phyloP scores from a whole-genome alignment of 2,113 vertebrate species.

The Psophia crepitans region DNA sequence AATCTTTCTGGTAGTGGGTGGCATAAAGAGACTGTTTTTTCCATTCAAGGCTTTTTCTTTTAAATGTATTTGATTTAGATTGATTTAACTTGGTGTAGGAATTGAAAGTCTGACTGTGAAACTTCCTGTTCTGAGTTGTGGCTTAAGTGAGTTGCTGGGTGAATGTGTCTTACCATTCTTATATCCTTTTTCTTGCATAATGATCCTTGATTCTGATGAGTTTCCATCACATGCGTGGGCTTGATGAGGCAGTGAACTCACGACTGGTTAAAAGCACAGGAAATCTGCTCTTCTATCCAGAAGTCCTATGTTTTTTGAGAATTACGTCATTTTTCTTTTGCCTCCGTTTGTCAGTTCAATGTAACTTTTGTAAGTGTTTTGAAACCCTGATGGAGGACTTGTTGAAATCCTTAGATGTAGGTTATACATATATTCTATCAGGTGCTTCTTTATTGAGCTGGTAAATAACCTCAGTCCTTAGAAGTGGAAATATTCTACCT shows the following conservation, averaged over 20 bases:
- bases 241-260: not conserved
- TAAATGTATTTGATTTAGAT: slow-evolving; percentile 37
- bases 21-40: slow-evolving; percentile 36
- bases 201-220: slow-evolving; percentile 16
- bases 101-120: slow-evolving; percentile 58
- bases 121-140: slow-evolving; percentile 60
- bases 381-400: not conserved
- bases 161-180: not conserved
- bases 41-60: slow-evolving; percentile 34
- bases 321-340: not conserved
- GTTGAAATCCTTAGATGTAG: not conserved
- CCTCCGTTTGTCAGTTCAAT: not conserved
- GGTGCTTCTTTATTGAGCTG: not conserved
- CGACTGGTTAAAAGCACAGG: not conserved
- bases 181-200: slow-evolving; percentile 31
- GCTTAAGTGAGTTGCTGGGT: slow-evolving; percentile 29
- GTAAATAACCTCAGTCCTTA: not conserved
- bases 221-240: slow-evolving; percentile 39
- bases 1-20: slow-evolving; percentile 43
- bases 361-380: not conserved
- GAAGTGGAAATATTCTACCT: not conserved
- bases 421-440: not conserved
- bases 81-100: slow-evolving; percentile 46
- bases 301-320: not conserved
- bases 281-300: not conserved